These are phyloP conservation scores for Stenodera caucasica DNA, from an alignment of 2,888 invertebrate species.

Conservation along the genomic window DNA sequence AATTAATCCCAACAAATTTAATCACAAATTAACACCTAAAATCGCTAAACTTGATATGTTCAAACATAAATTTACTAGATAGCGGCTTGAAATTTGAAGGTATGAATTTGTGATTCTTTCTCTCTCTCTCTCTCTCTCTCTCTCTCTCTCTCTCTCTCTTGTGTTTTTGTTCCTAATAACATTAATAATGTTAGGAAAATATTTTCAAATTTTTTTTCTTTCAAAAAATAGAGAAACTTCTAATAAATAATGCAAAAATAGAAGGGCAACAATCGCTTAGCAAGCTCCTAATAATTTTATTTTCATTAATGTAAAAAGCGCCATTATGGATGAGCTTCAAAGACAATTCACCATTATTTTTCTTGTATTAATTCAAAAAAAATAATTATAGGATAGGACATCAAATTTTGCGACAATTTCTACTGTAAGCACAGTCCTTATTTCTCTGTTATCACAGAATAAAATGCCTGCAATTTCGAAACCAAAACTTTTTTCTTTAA, in stretches of 20 bases:
- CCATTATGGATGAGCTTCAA: constrained; percentile 25
- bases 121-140: background rate
- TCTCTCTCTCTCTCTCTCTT: no score
- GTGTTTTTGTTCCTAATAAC: no score
- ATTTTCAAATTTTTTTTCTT: constrained; percentile 13
- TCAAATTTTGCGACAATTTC: constrained; percentile 29
- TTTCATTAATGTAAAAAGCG: background rate
- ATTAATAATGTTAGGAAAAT: constrained; percentile 19
- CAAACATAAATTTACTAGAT: background rate
- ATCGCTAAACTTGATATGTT: constrained; percentile 4
- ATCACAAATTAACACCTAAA: background rate
- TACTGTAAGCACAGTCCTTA: constrained; percentile 55
- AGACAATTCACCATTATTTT: constrained; percentile 15
- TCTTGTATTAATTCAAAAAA: no score
- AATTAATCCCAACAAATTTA: background rate
- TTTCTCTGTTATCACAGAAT: constrained; percentile 58
- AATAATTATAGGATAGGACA: constrained; percentile 1
- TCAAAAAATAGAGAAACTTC: constrained; percentile 26
- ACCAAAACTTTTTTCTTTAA: background rate
- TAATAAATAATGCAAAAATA: constrained; percentile 7
- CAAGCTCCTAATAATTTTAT: background rate
- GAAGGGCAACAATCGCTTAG: background rate
- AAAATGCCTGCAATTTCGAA: constrained; percentile 50
- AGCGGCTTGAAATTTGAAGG: background rate
- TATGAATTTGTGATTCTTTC: background rate